Conservation (phyloP, 2,797 vertebrate genomes). For the Diglossa cyanea region DNA sequence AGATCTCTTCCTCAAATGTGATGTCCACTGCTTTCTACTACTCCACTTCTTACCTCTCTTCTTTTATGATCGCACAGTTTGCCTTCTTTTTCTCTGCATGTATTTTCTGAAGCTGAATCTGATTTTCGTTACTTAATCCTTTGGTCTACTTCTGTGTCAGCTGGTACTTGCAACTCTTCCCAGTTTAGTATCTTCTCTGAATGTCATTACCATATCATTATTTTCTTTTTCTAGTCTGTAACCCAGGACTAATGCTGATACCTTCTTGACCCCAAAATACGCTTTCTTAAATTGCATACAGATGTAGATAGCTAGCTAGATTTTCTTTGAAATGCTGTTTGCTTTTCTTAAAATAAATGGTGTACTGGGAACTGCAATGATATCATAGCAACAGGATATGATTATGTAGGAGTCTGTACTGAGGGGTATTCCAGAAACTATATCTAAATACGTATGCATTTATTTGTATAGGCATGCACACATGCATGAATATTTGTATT, state of each 20-base stretch:
- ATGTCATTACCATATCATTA: constrained; percentile 21
- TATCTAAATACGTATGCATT: not conserved
- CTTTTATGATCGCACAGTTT: not conserved
- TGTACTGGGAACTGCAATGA: constrained; percentile 45
- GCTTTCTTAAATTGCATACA: not conserved
- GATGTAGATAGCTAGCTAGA: not conserved
- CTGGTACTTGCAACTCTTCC: constrained; percentile 24
- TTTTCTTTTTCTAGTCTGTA: not conserved
- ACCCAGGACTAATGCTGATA: not conserved
- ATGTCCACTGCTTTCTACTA: not conserved
- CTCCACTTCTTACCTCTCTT: not conserved
- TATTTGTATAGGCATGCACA: rapidly evolving
- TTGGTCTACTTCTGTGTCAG: constrained; percentile 19
- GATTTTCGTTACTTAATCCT: not conserved
- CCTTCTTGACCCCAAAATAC: not conserved
- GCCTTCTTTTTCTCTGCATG: not conserved
- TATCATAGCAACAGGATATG: constrained; percentile 64
- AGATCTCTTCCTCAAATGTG: not conserved
- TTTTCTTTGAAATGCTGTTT: constrained; percentile 2
- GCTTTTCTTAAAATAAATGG: constrained; percentile 16
- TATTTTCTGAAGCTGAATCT: not conserved
- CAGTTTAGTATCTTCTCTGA: constrained; percentile 17
- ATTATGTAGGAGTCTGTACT: constrained; percentile 34
- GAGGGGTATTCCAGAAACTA: constrained; percentile 52
- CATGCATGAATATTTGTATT: not conserved